Percentiles rank a stretch among this genome's conserved stretches.
Evolutionary conservation across 2,888 invertebrate genomes (phyloP).

Genomic region (Agrotis puta): DNA sequence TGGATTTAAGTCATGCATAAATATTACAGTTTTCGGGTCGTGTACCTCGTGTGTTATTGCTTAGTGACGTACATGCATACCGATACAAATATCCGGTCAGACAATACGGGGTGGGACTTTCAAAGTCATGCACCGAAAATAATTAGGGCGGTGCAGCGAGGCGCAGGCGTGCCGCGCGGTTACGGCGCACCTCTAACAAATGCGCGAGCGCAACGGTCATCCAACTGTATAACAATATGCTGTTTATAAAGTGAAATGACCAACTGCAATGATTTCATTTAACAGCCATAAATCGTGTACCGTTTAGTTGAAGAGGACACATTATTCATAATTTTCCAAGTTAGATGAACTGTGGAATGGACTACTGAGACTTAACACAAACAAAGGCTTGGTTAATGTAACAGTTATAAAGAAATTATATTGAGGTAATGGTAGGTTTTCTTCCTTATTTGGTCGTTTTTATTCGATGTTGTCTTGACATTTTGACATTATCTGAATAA

Average conservation of each 20-base stretch:
- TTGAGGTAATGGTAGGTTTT: slow-evolving; percentile 40
- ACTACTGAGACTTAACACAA: neutral
- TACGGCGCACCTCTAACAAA: slow-evolving; percentile 63
- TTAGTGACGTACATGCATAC: slow-evolving; percentile 40
- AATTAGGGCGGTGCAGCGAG: slow-evolving; percentile 64
- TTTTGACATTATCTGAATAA: slow-evolving; percentile 44
- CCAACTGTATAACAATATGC: slow-evolving; percentile 67
- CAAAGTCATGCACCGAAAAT: slow-evolving; percentile 66
- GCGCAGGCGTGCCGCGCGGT: slow-evolving; percentile 50
- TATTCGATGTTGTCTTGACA: slow-evolving; percentile 42
- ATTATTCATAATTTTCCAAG: slow-evolving; percentile 24
- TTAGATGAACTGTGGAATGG: slow-evolving; percentile 21
- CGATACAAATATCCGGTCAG: slow-evolving; percentile 51
- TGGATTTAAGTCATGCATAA: slow-evolving; percentile 27
- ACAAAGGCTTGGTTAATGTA: slow-evolving; percentile 17
- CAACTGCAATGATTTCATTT: slow-evolving; percentile 57
- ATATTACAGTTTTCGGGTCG: slow-evolving; percentile 47
- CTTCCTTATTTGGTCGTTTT: slow-evolving; percentile 38
- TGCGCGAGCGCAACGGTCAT: slow-evolving; percentile 60
- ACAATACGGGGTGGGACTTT: slow-evolving; percentile 53
- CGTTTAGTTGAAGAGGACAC: slow-evolving; percentile 31
- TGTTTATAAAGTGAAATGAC: slow-evolving; percentile 55
- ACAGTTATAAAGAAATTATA: slow-evolving; percentile 30
- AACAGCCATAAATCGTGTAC: slow-evolving; percentile 43
- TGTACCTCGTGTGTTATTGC: slow-evolving; percentile 36